Percentiles rank a stretch among this genome's conserved stretches.
Evolutionary conservation across 1,140 invertebrate species (phyloP).

Genomic region (Xylocopa sonorina): DNA sequence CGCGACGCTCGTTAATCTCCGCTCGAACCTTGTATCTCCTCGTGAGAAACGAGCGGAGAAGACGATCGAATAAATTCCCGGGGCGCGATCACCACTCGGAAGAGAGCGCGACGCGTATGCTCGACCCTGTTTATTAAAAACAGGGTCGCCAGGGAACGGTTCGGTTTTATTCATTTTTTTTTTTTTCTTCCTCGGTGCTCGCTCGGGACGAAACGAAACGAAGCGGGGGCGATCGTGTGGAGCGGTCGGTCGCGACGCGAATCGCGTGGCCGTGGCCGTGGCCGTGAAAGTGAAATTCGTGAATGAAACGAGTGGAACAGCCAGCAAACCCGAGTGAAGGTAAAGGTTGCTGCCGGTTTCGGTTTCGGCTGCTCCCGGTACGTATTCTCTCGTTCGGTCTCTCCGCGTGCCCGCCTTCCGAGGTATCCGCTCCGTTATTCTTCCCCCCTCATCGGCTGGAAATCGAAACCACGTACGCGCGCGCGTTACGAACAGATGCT

Average conservation of each 20-base stretch:
- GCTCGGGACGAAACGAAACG: neutral
- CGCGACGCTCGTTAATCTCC: constrained; percentile 42
- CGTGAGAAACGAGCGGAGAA: too few relatives aligned
- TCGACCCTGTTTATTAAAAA: too few relatives aligned
- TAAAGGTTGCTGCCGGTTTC: constrained; percentile 67
- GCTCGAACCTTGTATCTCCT: too few relatives aligned
- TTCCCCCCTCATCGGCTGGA: too few relatives aligned
- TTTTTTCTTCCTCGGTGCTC: constrained; percentile 31
- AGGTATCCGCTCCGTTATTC: neutral
- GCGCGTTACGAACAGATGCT: too few relatives aligned
- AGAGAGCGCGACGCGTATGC: too few relatives aligned
- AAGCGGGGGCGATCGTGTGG: constrained; percentile 41
- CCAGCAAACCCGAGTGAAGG: constrained; percentile 65
- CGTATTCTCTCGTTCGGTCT: neutral
- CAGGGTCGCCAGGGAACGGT: too few relatives aligned
- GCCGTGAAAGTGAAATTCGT: constrained; percentile 81
- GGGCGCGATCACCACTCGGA: too few relatives aligned
- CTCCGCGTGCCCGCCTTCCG: neutral
- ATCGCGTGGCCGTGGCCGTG: constrained; percentile 76
- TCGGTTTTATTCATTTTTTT: too few relatives aligned
- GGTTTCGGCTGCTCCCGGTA: constrained; percentile 19
- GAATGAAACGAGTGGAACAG: constrained; percentile 73
- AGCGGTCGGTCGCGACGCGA: constrained; percentile 46
- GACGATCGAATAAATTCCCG: too few relatives aligned
- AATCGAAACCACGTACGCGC: too few relatives aligned